Base-by-base conservation (phyloP, 2,797 vertebrate genomes). In the Champsocephalus gunnari region DNA sequence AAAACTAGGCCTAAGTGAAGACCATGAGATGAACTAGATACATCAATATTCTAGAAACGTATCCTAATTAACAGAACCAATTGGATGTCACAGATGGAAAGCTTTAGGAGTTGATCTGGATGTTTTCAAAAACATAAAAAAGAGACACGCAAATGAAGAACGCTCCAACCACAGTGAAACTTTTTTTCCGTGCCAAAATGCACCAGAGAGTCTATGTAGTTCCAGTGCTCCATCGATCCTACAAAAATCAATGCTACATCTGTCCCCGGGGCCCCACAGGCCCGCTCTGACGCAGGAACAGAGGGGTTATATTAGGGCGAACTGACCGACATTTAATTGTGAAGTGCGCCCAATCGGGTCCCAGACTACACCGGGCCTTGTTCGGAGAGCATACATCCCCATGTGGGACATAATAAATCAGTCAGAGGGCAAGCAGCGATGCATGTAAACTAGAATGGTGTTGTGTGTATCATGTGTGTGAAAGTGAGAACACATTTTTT, bases 271-370 rank as follows among this genome's bases (percentile, higher is more conserved):
- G 91, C 79, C 66, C 77, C 70, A 24, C 73, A 90, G 86, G 77
- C 79, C 90, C 81, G 85, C 81, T 90, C 85, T 89, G 84, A 88
- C 69, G 77, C 83, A 87, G 74, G 81, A 82, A 85, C 79, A 80
- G 72, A 80, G 62, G 85, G 91, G 92, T 92, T 90, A 89, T 89
- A 88, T 89, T 89, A 80, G 90, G 89, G 87, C 74, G 62, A 82
- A 64, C 60, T 87, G 82, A 92, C 88, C 84, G 77, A 91, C 83
- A 90, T 91, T 89, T 63, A 80, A 84, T 60, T 66, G 49, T 51
- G 70, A 85, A 83, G 84, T 63, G 66, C 54, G 54, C 78, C 84
- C 90, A 88, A 88, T 80, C 75, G 63, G 72, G 68, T 83, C 82
- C 80, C 60, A 61, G 80, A 75, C 71, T 56, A 60, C 77, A 85